Base-by-base conservation (phyloP, 2,797 vertebrate species). In the Sylvilagus floridanus region DNA sequence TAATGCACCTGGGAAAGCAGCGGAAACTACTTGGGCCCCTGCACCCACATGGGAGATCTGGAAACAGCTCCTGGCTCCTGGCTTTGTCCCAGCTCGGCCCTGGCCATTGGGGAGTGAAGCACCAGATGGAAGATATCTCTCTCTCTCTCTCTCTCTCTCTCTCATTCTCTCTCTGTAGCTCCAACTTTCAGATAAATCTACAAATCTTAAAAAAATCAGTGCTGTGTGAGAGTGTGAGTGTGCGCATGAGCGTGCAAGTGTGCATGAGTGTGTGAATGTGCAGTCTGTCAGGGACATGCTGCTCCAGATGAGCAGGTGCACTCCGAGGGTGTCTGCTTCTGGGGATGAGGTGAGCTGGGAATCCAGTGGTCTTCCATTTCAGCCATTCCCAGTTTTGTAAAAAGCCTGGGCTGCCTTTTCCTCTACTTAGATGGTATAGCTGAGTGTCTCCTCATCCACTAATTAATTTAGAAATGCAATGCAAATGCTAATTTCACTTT, bases 251-350 rank as follows among this genome's bases (percentile, higher is more conserved):
- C n/a, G n/a, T 35, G 35, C 35, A 4, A 35, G 42, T n/a, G 28
- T 13, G 28, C 5, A 13, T n/a, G 6, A 50, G 37, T 42, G 8
- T 82, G 16, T 32, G 19, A 21, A 42, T 47, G 13, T 86, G 10
- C 19, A n/a, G 57, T 17, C 24, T 28, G 13, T 30, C 54, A 63
- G 16, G 35, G 47, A 24, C 26, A 24, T 6, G 0, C 83, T 21
- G 7, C 17, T n/a, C 30, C 68, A 12, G 24, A 65, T 12, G 9
- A 75, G 4, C 12, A 2, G 22, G 30, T 19, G 3, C 5, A 0
- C 14, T 37, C 35, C 32, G 35, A 69, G 24, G 22, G 7, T 35
- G 14, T 24, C 65, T 54, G 62, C 1, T 47, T 28, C 12, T 10
- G 24, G 24, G 62, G 21, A 69, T 13, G 13, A 63, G 8, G 16